phyloP scores from a whole-genome alignment of 2,113 vertebrate genomes.

The Chamaea fasciata region DNA sequence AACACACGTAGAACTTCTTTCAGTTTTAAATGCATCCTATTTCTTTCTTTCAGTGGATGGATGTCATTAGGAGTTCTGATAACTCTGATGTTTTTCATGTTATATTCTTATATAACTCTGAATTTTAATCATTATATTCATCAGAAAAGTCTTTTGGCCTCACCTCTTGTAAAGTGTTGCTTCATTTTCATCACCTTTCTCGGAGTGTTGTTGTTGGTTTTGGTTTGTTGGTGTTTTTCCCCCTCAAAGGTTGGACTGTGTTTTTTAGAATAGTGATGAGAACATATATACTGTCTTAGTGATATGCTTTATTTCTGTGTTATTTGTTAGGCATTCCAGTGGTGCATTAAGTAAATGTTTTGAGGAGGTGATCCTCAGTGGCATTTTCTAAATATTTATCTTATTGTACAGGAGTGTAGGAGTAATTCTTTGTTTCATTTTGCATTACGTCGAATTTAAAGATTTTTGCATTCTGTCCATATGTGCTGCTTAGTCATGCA shows the following conservation, averaged over 20 bases:
- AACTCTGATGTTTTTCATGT: background rate
- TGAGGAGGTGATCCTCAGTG: background rate
- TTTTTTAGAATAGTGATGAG: background rate
- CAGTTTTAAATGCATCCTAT: background rate
- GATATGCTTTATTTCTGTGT: background rate
- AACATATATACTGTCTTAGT: background rate
- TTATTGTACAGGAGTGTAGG: background rate
- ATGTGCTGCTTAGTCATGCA: background rate
- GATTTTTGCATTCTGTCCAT: background rate
- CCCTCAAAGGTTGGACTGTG: background rate
- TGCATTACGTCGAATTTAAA: background rate
- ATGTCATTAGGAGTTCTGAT: background rate
- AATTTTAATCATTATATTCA: background rate
- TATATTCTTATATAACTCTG: background rate
- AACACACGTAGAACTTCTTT: background rate
- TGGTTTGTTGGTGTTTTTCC: background rate
- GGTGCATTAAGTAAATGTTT: background rate
- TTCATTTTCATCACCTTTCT: background rate
- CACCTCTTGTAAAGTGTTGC: background rate
- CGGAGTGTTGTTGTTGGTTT: too few relatives aligned
- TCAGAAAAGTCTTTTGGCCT: background rate
- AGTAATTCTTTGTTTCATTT: background rate
- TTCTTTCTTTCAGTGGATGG: background rate
- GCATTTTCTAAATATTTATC: background rate
- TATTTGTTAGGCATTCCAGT: background rate